Conservation (phyloP, 2,113 vertebrate genomes). For the Apaloderma vittatum region DNA sequence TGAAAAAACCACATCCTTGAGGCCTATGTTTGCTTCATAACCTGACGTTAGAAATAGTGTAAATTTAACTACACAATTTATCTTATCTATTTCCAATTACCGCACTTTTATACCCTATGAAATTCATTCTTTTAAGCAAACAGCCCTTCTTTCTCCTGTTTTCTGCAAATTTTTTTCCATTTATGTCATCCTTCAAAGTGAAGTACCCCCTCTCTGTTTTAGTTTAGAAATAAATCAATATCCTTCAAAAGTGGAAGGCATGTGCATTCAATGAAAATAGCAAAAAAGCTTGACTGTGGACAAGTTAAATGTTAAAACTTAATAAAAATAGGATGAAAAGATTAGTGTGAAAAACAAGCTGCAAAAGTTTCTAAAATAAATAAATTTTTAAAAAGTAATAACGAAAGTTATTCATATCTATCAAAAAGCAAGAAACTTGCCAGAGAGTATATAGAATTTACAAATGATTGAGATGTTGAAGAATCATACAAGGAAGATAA, state of each 20-base stretch:
- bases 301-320: conserved; percentile 23
- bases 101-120: not conserved
- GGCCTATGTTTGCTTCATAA: not conserved
- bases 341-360: conserved; percentile 33
- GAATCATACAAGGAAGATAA: conserved; percentile 56
- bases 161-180: not conserved
- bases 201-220: not conserved
- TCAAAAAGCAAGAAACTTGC: conserved; percentile 44
- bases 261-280: conserved; percentile 23
- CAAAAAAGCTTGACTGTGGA: not conserved
- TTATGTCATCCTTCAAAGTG: not conserved
- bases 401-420: conserved; percentile 55
- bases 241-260: conserved; percentile 28
- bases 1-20: not conserved
- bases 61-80: not conserved
- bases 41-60: not conserved
- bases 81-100: not conserved
- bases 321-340: conserved; percentile 54
- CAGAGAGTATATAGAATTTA: conserved; percentile 54
- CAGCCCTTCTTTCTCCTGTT: accelerated
- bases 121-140: not conserved
- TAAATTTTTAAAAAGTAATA: conserved; percentile 13
- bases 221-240: conserved; percentile 46
- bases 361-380: conserved; percentile 30
- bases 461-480: conserved; percentile 65